Conservation (phyloP, 2,113 vertebrate species). For the Dipodomys spectabilis region DNA sequence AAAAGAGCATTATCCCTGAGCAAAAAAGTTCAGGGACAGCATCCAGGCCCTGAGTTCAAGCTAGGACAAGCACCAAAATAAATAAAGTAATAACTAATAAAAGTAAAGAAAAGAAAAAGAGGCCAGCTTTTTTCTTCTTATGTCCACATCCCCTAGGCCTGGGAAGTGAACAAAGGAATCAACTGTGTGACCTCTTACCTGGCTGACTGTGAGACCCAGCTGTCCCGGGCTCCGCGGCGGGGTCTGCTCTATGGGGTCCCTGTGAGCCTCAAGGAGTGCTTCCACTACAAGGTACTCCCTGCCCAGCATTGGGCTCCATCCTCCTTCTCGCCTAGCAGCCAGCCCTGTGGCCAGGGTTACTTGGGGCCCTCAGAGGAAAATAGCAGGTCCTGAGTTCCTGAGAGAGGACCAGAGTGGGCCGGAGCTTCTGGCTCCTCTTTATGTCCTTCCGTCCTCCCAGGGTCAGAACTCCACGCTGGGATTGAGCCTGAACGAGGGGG, state of each 20-base stretch:
- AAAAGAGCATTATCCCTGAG: too few relatives aligned
- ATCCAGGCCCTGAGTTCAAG: too few relatives aligned
- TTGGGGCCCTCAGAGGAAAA: neutral
- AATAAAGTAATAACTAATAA: too few relatives aligned
- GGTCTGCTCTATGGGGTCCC: constrained; percentile 93
- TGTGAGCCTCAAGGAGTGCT: constrained; percentile 94
- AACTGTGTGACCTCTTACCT: constrained; percentile 91
- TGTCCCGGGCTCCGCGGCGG: constrained; percentile 82
- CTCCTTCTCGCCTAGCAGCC: neutral
- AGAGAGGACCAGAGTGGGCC: neutral
- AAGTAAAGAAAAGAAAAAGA: neutral
- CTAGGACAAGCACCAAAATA: too few relatives aligned
- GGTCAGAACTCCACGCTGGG: constrained; percentile 90
- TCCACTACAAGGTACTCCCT: constrained; percentile 88
- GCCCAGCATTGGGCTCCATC: neutral
- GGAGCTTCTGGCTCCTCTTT: neutral
- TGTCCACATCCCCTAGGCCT: constrained; percentile 84
- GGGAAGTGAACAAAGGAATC: constrained; percentile 87
- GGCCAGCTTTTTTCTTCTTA: neutral
- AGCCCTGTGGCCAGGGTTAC: neutral
- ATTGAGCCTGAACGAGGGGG: constrained; percentile 86
- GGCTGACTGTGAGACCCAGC: constrained; percentile 89
- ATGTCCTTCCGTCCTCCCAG: constrained; percentile 79
- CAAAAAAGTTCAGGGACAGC: too few relatives aligned
- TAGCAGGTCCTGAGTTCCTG: neutral